Evolutionary conservation across 2,888 invertebrate species (phyloP), one percentile per base, ranked within the genome.

Genomic region (Pristionchus exspectatus): DNA sequence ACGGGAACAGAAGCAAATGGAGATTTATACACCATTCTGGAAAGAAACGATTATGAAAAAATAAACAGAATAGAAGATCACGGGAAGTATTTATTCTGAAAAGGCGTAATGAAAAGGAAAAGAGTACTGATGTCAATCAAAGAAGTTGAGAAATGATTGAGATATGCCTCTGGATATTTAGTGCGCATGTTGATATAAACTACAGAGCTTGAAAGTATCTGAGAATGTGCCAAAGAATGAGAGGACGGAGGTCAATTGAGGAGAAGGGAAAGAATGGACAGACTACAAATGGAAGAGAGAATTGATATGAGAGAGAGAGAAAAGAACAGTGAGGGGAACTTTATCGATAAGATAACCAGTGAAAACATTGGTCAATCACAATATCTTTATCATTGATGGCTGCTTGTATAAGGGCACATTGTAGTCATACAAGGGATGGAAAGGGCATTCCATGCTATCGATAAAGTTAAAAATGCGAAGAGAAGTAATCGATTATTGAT

Each of bases 1-100:
- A 90, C 81, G 18, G 91, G 90, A 27, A 91, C 91, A 16, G 90
- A 38, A 2, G 89, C 24, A 66, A 87, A 90, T 38, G 90, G 81
- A 50, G 91, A 91, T 30, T 77, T 56, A 56, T 88, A 85, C 5
- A 85, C 84, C 84, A 85, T 85, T 21, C 59, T 74, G 44, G 21
- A 74, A 74, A 9, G 74, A 27, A 66, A 9, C 3, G 24, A 33
- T 16, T 33, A 14, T 30, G 3, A 72, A 33, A 0, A 77, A 44
- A 18, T 38, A 24, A 38, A 77, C 30, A 33, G 33, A 72, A 30
- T 18, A 30, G 72, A 16, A 4, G 2, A 30, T 72, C 27, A 72
- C 18, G 63, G 21, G 9, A 66, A 66, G 24, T 10, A 66, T 30
- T 72, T 2, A 30, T 2, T 33, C 33, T 9, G 33, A 14, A 74